Percentiles rank a stretch among this genome's conserved stretches.
phyloP scores from a whole-genome alignment of 2,888 invertebrate genomes.

The Phyto melanocephala region DNA sequence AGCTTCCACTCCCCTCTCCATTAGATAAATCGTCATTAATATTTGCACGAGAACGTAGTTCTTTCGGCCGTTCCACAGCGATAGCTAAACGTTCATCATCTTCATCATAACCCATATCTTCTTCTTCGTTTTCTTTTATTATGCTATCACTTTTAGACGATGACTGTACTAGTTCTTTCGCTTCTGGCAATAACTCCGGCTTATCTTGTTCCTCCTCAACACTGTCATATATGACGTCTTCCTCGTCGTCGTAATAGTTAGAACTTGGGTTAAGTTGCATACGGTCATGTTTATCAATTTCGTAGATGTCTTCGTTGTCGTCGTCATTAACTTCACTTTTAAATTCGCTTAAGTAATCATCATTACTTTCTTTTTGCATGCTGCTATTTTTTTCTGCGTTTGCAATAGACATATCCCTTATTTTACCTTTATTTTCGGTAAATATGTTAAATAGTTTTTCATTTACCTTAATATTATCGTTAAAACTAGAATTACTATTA shows the following conservation, averaged over 20 bases:
- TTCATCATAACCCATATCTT: constrained; percentile 77
- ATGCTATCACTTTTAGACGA: constrained; percentile 32
- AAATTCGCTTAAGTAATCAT: constrained; percentile 66
- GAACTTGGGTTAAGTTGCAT: constrained; percentile 74
- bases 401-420: constrained; percentile 31
- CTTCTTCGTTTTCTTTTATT: constrained; percentile 69
- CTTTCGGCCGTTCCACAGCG: constrained; percentile 70
- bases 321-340: constrained; percentile 69
- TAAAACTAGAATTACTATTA: constrained; percentile 68
- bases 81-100: constrained; percentile 75
- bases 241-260: constrained; percentile 74
- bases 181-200: constrained; percentile 71
- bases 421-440: constrained; percentile 70
- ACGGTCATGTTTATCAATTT: constrained; percentile 66
- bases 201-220: constrained; percentile 63
- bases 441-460: constrained; percentile 67
- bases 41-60: constrained; percentile 64
- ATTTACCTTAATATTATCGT: constrained; percentile 68
- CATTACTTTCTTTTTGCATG: constrained; percentile 27
- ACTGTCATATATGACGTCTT: constrained; percentile 63
- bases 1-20: constrained; percentile 74
- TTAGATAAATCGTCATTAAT: constrained; percentile 74
- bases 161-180: constrained; percentile 70
- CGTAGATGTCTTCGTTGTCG: constrained; percentile 55
- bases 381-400: constrained; percentile 55